phyloP scores from a whole-genome alignment of 2,888 invertebrate species.

The Drosophila neonasuta region DNA sequence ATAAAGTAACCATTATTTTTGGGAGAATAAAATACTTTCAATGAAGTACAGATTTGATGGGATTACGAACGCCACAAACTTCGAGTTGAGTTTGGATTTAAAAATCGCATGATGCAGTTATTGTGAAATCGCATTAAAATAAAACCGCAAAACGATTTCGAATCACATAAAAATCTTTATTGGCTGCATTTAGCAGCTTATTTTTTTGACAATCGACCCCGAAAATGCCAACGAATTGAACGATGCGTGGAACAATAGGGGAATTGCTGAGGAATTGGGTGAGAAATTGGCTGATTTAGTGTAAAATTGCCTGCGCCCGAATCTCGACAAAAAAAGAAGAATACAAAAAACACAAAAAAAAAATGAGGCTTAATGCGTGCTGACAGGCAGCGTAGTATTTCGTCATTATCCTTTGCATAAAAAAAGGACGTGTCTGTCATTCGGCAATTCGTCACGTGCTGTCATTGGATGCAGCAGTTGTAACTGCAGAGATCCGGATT shows the following conservation, averaged over 20 bases:
- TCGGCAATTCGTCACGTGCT: slow-evolving; percentile 63
- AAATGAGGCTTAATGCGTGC: slow-evolving; percentile 41
- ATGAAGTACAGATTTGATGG: too few species aligned
- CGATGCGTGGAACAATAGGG: slow-evolving; percentile 36
- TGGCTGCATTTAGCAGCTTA: slow-evolving; percentile 60
- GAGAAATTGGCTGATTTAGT: slow-evolving; percentile 71
- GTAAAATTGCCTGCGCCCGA: slow-evolving; percentile 59
- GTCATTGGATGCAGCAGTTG: slow-evolving; percentile 35
- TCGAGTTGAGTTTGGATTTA: background rate
- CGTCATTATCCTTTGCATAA: slow-evolving; percentile 52
- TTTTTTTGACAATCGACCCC: slow-evolving; percentile 43
- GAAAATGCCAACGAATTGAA: slow-evolving; percentile 38
- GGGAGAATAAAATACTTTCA: too few species aligned
- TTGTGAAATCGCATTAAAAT: slow-evolving; percentile 64
- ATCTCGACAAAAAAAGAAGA: background rate
- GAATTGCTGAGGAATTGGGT: slow-evolving; percentile 46
- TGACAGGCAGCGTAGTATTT: slow-evolving; percentile 44
- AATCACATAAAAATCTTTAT: slow-evolving; percentile 43
- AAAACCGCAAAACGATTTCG: slow-evolving; percentile 50
- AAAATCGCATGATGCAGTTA: slow-evolving; percentile 2
- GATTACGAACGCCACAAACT: background rate
- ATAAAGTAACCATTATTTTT: too few species aligned
- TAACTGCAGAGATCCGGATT: background rate
- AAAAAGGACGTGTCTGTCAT: slow-evolving; percentile 37
- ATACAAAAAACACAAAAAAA: slow-evolving; percentile 34